Conservation (phyloP, 2,113 vertebrate genomes). For the Haemorhous mexicanus region DNA sequence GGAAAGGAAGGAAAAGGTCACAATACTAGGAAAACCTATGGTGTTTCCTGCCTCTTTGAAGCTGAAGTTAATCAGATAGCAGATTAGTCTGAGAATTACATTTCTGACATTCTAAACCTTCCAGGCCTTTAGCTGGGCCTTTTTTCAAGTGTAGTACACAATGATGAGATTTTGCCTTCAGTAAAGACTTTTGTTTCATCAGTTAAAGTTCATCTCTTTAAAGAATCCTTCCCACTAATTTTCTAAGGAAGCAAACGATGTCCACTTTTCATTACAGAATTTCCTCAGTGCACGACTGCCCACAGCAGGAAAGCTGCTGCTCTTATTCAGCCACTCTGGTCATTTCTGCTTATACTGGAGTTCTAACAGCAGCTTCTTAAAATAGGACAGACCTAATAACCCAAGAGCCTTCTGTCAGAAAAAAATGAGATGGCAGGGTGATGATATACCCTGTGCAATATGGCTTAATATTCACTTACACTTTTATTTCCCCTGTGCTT, state of each 20-base stretch:
- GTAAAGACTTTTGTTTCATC: background rate
- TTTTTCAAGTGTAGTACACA: background rate
- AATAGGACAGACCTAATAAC: background rate
- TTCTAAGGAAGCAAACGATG: background rate
- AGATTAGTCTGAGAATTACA: background rate
- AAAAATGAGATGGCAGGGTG: background rate
- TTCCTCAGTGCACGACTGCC: background rate
- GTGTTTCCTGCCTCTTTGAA: background rate
- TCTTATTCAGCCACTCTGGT: background rate
- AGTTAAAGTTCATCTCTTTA: background rate
- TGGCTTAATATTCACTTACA: background rate
- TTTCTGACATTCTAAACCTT: background rate
- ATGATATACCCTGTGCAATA: background rate
- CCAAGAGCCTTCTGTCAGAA: background rate
- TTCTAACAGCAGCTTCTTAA: background rate
- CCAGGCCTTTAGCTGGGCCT: background rate
- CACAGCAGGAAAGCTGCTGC: background rate
- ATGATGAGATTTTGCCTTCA: background rate
- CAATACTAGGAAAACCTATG: background rate
- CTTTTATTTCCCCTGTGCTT: background rate
- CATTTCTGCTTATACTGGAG: background rate
- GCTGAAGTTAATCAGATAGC: background rate
- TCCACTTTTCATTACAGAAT: background rate
- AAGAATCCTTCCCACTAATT: background rate
- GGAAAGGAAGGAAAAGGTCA: background rate